These are phyloP conservation scores for Alouatta palliata DNA, from an alignment of 2,113 vertebrate genomes.

Conservation along the genomic window DNA sequence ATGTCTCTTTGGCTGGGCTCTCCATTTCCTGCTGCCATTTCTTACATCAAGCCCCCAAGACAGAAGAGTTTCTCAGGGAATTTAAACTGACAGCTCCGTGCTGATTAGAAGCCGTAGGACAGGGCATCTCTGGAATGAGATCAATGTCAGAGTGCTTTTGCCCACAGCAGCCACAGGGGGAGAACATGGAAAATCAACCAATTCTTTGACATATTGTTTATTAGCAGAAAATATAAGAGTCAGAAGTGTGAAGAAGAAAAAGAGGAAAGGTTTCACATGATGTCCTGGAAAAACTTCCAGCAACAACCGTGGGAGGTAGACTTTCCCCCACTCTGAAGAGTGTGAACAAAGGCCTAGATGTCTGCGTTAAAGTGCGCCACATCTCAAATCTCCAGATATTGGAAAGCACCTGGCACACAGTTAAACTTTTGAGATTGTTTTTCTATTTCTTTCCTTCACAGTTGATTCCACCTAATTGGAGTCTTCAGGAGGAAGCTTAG, in stretches of 20 bases:
- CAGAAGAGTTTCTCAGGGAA: conserved; percentile 74
- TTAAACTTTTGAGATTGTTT: background rate
- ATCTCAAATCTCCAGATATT: background rate
- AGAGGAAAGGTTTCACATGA: background rate
- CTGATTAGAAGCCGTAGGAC: conserved; percentile 76
- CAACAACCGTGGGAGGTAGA: background rate
- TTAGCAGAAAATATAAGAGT: conserved; percentile 67
- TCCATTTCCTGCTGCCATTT: conserved; percentile 58
- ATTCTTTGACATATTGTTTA: background rate
- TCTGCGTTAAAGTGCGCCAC: background rate
- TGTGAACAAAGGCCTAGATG: background rate
- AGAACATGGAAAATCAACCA: conserved; percentile 42
- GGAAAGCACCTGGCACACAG: background rate
- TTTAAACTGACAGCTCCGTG: conserved; percentile 72
- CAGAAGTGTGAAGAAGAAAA: conserved; percentile 47
- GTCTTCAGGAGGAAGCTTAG: background rate
- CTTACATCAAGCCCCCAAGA: conserved; percentile 48
- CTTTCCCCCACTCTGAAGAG: background rate
- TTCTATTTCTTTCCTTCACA: background rate
- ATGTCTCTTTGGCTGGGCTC: conserved; percentile 39
- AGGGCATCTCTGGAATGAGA: conserved; percentile 69
- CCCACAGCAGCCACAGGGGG: background rate
- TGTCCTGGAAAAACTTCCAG: background rate
- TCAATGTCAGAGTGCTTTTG: conserved; percentile 72
- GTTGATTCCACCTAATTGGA: background rate